Percentiles rank a stretch among this genome's conserved stretches.
phyloP scores from a whole-genome alignment of 2,797 vertebrate genomes.

The Dendrocincla fuliginosa region DNA sequence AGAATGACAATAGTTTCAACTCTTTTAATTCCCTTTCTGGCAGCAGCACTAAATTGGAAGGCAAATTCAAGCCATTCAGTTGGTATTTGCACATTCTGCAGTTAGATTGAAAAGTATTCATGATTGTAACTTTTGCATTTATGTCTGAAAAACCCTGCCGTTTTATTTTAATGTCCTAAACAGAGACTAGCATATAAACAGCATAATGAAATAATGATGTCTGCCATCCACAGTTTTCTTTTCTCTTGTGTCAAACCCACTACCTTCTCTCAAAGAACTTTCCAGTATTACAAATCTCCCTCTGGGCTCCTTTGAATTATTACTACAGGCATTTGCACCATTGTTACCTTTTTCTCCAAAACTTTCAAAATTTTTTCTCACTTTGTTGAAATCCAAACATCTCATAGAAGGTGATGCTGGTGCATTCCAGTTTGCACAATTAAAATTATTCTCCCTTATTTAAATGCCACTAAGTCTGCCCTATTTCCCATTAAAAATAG shows the following conservation, averaged over 20 bases:
- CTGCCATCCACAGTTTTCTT: neutral
- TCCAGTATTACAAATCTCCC: neutral
- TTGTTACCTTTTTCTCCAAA: neutral
- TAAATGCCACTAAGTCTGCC: neutral
- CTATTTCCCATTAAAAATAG: neutral
- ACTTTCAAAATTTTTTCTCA: neutral
- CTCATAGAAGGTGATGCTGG: neutral
- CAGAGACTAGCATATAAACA: neutral
- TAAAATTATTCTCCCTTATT: neutral
- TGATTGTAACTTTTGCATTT: neutral
- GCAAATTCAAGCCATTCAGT: neutral
- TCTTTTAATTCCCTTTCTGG: conserved; percentile 40
- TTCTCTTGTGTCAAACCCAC: neutral
- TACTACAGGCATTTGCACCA: neutral
- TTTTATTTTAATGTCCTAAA: neutral
- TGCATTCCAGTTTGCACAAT: neutral
- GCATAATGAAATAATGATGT: neutral
- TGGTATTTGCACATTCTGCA: neutral
- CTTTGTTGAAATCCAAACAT: neutral
- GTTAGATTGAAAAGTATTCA: neutral
- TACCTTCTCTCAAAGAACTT: neutral
- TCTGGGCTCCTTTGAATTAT: neutral
- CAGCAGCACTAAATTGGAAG: conserved; percentile 40
- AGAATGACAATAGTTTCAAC: neutral
- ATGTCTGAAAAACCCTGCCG: neutral